A percentile compares a stretch with the other conserved stretches of the same genome.
Conservation (phyloP, 2,113 vertebrate genomes). For the Pluvialis apricaria region DNA sequence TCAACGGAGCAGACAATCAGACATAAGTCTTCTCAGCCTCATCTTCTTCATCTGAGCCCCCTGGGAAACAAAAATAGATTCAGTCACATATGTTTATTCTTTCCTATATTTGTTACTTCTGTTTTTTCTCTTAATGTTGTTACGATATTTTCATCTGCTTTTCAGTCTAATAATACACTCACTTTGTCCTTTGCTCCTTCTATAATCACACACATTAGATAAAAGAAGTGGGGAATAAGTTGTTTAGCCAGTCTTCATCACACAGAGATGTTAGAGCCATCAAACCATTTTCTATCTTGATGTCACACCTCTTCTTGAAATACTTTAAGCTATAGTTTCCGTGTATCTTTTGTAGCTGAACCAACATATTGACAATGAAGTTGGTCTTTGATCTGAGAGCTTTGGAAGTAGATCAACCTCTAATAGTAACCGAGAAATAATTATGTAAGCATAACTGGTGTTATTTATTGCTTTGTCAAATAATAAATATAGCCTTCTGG, state of each 20-base stretch:
- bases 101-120: neutral
- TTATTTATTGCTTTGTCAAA: neutral
- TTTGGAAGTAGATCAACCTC: neutral
- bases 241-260: neutral
- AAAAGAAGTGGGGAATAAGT: neutral
- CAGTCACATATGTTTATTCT: neutral
- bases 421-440: neutral
- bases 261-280: neutral
- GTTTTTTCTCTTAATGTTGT: neutral
- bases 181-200: neutral
- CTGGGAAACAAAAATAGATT: neutral
- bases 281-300: neutral
- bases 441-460: neutral
- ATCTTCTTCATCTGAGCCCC: neutral
- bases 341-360: neutral
- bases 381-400: neutral
- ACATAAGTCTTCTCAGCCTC: neutral
- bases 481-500: neutral
- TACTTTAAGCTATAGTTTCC: neutral
- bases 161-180: neutral
- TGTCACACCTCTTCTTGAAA: neutral
- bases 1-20: neutral
- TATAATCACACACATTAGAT: accelerated
- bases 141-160: neutral
- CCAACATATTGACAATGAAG: neutral